Conservation (phyloP, 2,888 invertebrate genomes). For the Miltochrista miniata region DNA sequence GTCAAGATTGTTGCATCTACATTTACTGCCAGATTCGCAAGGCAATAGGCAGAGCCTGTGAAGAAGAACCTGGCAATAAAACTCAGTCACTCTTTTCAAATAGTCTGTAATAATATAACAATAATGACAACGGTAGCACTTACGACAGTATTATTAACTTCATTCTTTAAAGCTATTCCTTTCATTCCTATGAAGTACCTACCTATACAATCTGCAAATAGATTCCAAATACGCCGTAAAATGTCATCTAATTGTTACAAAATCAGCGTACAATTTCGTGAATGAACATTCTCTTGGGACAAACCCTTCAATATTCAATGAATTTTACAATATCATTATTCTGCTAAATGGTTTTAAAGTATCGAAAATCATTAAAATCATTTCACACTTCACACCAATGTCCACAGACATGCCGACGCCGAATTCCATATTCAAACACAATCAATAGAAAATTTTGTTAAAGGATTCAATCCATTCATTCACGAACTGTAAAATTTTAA, state of each 20-base stretch:
- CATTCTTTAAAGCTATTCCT: too few species aligned
- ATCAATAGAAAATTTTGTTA: conserved; percentile 20
- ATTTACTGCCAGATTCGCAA: too few species aligned
- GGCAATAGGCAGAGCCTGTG: too few species aligned
- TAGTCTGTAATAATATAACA: too few species aligned
- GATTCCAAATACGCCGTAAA: conserved; percentile 43
- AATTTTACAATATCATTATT: conserved; percentile 53
- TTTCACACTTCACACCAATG: conserved; percentile 27
- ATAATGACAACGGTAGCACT: too few species aligned
- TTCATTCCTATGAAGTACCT: too few species aligned
- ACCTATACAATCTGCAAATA: conserved; percentile 18
- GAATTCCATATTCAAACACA: conserved; percentile 29
- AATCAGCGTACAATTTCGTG: conserved; percentile 55
- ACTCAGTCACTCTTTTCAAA: too few species aligned
- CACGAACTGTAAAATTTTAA: conserved; percentile 59
- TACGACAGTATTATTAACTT: too few species aligned
- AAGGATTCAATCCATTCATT: conserved; percentile 49
- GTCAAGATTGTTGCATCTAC: too few species aligned
- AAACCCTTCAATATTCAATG: conserved; percentile 49
- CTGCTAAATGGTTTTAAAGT: conserved; percentile 44
- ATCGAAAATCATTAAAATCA: conserved; percentile 38
- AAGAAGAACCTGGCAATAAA: too few species aligned
- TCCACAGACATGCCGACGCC: conserved; percentile 62
- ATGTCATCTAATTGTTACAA: conserved; percentile 49
- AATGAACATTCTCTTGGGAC: conserved; percentile 42